Percentiles rank a stretch among this genome's conserved stretches.
These are phyloP conservation scores for Andrena bucephala DNA, from an alignment of 2,888 invertebrate genomes.

Conservation along the genomic window DNA sequence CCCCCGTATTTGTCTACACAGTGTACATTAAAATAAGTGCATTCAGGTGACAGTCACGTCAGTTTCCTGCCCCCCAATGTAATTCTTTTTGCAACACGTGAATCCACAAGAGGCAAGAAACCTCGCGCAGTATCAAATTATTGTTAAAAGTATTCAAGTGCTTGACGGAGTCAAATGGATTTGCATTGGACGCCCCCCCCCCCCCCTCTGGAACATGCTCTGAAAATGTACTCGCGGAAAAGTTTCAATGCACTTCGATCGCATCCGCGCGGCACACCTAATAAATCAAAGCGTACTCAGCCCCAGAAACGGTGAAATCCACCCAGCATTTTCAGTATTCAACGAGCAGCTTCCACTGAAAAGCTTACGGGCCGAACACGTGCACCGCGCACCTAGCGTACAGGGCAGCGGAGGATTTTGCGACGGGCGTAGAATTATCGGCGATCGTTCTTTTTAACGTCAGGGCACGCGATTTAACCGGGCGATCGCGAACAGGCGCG, in stretches of 20 bases:
- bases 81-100: no score
- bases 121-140: no score
- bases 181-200: background rate
- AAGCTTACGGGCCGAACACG: slow-evolving; percentile 4
- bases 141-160: no score
- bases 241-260: slow-evolving; percentile 1
- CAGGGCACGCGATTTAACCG: slow-evolving; percentile 33
- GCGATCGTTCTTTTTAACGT: slow-evolving; percentile 49
- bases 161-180: background rate
- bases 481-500: slow-evolving; percentile 51
- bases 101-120: no score
- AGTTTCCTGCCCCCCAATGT: no score
- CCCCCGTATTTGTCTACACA: no score
- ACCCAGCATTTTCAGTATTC: background rate
- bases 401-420: background rate
- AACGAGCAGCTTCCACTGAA: background rate
- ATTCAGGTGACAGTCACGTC: no score
- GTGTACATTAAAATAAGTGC: no score
- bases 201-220: background rate
- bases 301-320: background rate
- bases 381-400: background rate
- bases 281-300: background rate
- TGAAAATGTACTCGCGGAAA: background rate
- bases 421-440: slow-evolving; percentile 15
- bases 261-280: background rate